Evolutionary conservation across 2,888 invertebrate species (phyloP).

Genomic region (Galerucella nymphaeae): DNA sequence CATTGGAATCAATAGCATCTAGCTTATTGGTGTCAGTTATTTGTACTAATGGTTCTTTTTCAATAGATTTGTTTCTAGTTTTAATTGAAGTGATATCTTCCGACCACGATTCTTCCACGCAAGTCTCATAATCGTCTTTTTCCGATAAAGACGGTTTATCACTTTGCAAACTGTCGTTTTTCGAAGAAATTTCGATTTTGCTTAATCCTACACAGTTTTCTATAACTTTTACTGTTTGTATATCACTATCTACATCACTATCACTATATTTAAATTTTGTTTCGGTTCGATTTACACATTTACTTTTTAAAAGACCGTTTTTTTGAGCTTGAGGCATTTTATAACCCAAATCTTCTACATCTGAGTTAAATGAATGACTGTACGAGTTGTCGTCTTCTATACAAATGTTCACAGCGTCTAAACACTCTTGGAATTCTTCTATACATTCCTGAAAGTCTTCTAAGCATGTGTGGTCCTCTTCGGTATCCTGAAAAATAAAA

Average conservation of each 20-base stretch:
- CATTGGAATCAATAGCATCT: slow-evolving; percentile 45
- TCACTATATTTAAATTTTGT: slow-evolving; percentile 49
- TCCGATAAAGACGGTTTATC: slow-evolving; percentile 55
- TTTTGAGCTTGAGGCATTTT: slow-evolving; percentile 39
- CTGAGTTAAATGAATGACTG: slow-evolving; percentile 57
- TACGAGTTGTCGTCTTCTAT: slow-evolving; percentile 71
- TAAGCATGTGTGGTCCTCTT: slow-evolving; percentile 73
- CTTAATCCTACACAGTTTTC: slow-evolving; percentile 20
- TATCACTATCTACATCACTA: slow-evolving; percentile 57
- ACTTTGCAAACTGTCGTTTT: slow-evolving; percentile 52
- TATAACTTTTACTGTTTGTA: slow-evolving; percentile 44
- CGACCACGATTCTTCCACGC: slow-evolving; percentile 71
- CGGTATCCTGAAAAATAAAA: slow-evolving; percentile 64
- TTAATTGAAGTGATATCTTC: slow-evolving; percentile 52
- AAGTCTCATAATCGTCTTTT: slow-evolving; percentile 71
- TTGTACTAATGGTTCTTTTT: slow-evolving; percentile 41
- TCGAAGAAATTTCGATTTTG: slow-evolving; percentile 42
- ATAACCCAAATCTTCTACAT: slow-evolving; percentile 56
- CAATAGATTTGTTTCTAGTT: slow-evolving; percentile 27
- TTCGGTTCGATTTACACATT: slow-evolving; percentile 39
- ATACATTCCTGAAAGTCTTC: slow-evolving; percentile 75
- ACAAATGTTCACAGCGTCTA: slow-evolving; percentile 73
- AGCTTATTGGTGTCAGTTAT: slow-evolving; percentile 37
- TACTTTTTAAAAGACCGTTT: slow-evolving; percentile 46
- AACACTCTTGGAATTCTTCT: slow-evolving; percentile 73